Evolutionary conservation across 2,113 vertebrate species (phyloP).

Genomic region (Aegithalos caudatus): DNA sequence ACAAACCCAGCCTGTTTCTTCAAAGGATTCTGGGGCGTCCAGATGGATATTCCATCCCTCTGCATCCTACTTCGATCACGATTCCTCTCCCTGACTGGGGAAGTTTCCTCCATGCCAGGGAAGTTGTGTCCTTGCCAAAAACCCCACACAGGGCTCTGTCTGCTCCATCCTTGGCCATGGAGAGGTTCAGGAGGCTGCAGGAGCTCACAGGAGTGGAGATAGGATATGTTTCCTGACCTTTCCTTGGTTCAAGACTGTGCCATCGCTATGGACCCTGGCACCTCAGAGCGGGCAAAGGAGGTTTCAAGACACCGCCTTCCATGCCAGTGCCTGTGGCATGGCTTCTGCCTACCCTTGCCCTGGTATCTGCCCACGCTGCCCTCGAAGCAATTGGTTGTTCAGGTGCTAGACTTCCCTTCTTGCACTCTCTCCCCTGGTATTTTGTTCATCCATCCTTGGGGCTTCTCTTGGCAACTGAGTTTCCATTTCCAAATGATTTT

Average conservation of each 20-base stretch:
- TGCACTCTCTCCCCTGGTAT: not conserved
- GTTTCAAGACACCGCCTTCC: not conserved
- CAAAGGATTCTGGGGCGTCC: not conserved
- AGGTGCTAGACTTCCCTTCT: not conserved
- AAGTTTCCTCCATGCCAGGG: not conserved
- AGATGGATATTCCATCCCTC: not conserved
- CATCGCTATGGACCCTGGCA: rapidly evolving
- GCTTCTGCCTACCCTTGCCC: not conserved
- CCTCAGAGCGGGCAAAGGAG: not conserved
- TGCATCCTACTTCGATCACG: rapidly evolving
- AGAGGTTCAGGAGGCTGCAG: not conserved
- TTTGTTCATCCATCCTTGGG: not conserved
- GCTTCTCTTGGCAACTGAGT: not conserved
- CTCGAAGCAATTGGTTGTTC: not conserved
- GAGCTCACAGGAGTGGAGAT: not conserved
- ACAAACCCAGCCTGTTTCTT: not conserved
- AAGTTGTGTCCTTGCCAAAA: not conserved
- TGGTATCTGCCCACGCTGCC: rapidly evolving
- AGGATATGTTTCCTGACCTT: not conserved
- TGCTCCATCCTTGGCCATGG: not conserved
- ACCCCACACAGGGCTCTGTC: not conserved
- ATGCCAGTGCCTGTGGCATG: rapidly evolving
- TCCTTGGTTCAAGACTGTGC: not conserved
- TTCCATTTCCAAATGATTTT: not conserved
- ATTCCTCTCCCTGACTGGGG: not conserved